Conservation (phyloP, 2,888 invertebrate genomes). For the Cacoxenus indagator region DNA sequence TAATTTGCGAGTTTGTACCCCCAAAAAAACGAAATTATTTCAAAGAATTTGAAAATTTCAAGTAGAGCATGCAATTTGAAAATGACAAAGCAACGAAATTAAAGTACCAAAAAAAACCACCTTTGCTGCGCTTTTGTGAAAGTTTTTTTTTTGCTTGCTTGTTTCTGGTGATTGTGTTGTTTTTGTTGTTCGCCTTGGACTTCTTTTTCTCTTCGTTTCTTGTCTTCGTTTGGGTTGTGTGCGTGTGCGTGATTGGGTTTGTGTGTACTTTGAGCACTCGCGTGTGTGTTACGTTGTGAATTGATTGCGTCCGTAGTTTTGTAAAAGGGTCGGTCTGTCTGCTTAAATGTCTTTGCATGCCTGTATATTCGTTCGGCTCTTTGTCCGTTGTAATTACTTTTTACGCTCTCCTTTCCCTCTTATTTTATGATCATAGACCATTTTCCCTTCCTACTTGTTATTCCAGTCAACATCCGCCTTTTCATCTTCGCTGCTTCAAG, state of each 20-base stretch:
- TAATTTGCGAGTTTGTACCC: too few relatives aligned
- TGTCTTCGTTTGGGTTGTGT: neutral
- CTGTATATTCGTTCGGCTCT: neutral
- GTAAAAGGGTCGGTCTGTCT: neutral
- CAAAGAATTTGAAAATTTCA: too few relatives aligned
- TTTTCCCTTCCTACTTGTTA: too few relatives aligned
- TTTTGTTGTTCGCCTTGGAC: slow-evolving; percentile 23
- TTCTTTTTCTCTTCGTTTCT: slow-evolving; percentile 13
- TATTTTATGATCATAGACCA: too few relatives aligned
- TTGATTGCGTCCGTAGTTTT: slow-evolving; percentile 19
- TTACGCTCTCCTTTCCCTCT: too few relatives aligned
- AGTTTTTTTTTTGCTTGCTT: slow-evolving; percentile 23
- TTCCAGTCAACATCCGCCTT: too few relatives aligned
- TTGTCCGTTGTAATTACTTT: neutral
- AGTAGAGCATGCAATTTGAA: too few relatives aligned
- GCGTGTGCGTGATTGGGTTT: neutral
- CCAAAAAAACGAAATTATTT: too few relatives aligned
- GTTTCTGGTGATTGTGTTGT: neutral
- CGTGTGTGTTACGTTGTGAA: slow-evolving; percentile 23
- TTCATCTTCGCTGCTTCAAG: too few relatives aligned
- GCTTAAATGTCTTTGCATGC: neutral
- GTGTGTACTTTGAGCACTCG: neutral
- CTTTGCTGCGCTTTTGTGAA: too few relatives aligned
- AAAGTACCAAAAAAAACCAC: too few relatives aligned
- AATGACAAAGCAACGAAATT: too few relatives aligned